phyloP scores from a whole-genome alignment of 2,113 vertebrate species.

The Pterocles gutturalis region DNA sequence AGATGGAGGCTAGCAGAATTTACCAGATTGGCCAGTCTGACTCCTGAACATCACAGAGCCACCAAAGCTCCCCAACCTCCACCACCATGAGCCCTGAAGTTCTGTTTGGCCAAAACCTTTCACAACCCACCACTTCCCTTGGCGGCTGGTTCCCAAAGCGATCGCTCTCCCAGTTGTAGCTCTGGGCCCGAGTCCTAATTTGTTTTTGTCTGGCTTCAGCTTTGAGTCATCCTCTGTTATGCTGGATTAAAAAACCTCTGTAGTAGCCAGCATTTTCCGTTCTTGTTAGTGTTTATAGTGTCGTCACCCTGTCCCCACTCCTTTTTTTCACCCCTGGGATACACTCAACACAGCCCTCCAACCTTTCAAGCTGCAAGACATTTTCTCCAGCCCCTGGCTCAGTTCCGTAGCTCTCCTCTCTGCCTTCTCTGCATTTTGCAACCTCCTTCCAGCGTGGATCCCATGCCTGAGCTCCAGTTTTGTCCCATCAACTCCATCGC shows the following conservation, averaged over 20 bases:
- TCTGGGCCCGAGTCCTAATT: not conserved
- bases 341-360: not conserved
- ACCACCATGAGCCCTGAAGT: not conserved
- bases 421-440: not conserved
- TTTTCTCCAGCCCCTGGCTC: not conserved
- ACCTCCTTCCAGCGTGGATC: not conserved
- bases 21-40: not conserved
- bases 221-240: not conserved
- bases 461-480: not conserved
- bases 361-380: not conserved
- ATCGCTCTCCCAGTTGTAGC: not conserved
- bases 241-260: not conserved
- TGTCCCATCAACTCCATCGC: not conserved
- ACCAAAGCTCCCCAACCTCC: not conserved
- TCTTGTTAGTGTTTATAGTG: not conserved
- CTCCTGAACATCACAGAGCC: not conserved
- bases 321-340: rapidly evolving
- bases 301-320: not conserved
- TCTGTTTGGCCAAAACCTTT: not conserved
- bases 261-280: not conserved
- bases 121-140: not conserved
- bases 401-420: not conserved
- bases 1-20: not conserved
- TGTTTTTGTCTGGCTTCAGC: not conserved
- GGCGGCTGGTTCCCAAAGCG: not conserved